Evolutionary conservation across 1,140 invertebrate genomes (phyloP), one percentile per base, ranked within the genome.

Genomic region (Globodera rostochiensis): DNA sequence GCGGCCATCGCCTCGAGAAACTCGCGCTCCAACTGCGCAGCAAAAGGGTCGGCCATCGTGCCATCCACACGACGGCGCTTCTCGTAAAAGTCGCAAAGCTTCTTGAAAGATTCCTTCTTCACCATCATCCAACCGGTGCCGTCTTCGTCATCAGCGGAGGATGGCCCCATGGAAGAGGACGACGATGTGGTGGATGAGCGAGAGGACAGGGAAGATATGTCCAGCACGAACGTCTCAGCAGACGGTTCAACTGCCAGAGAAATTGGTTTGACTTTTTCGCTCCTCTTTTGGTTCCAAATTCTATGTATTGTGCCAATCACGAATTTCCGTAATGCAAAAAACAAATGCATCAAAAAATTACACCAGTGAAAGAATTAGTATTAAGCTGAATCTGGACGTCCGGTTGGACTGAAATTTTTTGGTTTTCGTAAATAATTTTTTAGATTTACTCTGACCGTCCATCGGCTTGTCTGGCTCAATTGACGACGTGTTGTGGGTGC

Each of bases 21-120:
- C 19, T 71, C 69, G 25, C 69, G 69, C 4, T 71, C 69, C 69
- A 71, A 71, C 6, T 71, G 69, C 6, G 11, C 69, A 1, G 69
- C 21, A 19, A 71, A 71, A 15, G 69, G 69, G 15, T 71, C 69
- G 19, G 57, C 57, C 45, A 64, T 19, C n/a, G 15, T 57, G 36
- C 74, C 74, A 57, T 78, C 77, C 49, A 78, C 21, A 47, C 77
- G 71, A 47, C 77, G 80, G 0, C 80, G 77, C 60, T 81, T 81
- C 25, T 70, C 77, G 50, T 81, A 82, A 45, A 69, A 70, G 60
- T 82, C 80, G 70, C 77, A 82, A 36, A 80, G 60, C 15, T 66
- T n/a, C 77, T 80, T 73, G 36, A 75, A 80, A 36, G 79, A 80
- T 46, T 50, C 57, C n/a, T 84, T 53, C 25, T 84, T 82, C 25